Conservation (phyloP, 2,797 vertebrate species). For the Sebastes steindachneri region DNA sequence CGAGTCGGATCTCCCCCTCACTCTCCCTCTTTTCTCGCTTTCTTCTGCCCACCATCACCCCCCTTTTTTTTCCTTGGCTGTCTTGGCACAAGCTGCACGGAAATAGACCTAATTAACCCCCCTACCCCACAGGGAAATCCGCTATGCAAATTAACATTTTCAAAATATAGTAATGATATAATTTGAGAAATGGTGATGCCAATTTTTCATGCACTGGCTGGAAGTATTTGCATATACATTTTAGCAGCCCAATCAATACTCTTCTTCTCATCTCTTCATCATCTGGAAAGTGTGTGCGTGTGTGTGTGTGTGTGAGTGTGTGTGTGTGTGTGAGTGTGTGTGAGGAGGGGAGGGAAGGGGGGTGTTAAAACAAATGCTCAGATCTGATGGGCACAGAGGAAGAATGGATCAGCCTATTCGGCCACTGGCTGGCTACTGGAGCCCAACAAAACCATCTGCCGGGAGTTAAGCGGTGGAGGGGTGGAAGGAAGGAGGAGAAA, state of each 20-base stretch:
- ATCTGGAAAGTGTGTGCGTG: constrained; percentile 74
- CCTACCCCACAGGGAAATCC: constrained; percentile 97
- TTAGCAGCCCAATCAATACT: constrained; percentile 79
- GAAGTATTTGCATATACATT: constrained; percentile 89
- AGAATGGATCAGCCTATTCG: constrained; percentile 59
- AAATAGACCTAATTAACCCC: constrained; percentile 99
- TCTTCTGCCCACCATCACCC: constrained; percentile 14
- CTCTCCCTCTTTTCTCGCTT: constrained; percentile 12
- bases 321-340: not conserved
- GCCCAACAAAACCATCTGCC: constrained; percentile 78
- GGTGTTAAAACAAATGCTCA: constrained; percentile 43
- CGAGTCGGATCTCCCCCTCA: constrained; percentile 33
- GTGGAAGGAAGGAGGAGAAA: constrained; percentile 85
- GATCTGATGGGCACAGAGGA: constrained; percentile 52
- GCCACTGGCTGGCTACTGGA: constrained; percentile 81
- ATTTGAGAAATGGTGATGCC: constrained; percentile 99
- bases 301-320: not conserved
- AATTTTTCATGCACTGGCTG: constrained; percentile 87
- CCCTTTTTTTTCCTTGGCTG: constrained; percentile 64
- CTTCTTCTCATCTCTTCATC: constrained; percentile 83
- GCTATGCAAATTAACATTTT: constrained; percentile 99
- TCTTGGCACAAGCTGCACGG: constrained; percentile 92
- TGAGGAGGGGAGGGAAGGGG: not conserved
- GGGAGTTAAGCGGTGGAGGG: constrained; percentile 54
- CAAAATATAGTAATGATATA: constrained; percentile 99